These are phyloP conservation scores for Eueides isabella DNA, from an alignment of 1,140 invertebrate species.

Conservation along the genomic window DNA sequence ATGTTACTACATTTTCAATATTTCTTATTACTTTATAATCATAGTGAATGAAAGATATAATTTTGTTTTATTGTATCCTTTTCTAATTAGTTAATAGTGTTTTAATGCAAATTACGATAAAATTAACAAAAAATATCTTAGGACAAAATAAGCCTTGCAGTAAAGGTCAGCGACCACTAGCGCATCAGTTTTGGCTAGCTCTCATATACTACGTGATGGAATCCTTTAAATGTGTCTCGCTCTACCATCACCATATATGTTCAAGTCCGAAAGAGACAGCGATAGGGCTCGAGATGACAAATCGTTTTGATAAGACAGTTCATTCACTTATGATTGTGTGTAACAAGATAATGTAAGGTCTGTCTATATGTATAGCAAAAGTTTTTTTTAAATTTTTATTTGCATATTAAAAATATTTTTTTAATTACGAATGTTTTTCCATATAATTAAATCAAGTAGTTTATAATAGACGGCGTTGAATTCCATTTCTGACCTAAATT, in stretches of 20 bases:
- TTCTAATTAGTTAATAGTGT: too few species aligned
- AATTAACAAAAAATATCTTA: conserved; percentile 9
- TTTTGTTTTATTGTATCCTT: too few species aligned
- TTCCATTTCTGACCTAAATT: too few species aligned
- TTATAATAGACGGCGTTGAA: too few species aligned
- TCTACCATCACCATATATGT: conserved; percentile 43
- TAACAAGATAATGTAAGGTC: conserved; percentile 20
- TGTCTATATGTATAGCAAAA: conserved; percentile 1
- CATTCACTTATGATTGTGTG: conserved; percentile 39
- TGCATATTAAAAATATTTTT: neutral
- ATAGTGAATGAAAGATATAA: too few species aligned
- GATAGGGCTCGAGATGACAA: conserved; percentile 51
- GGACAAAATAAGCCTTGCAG: conserved; percentile 20
- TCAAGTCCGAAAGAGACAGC: conserved; percentile 49
- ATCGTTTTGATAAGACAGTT: conserved; percentile 54
- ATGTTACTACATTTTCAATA: too few species aligned
- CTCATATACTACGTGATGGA: conserved; percentile 70
- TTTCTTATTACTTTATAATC: too few species aligned
- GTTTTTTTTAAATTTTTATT: neutral
- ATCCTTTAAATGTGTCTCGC: conserved; percentile 68
- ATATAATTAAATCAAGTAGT: too few species aligned
- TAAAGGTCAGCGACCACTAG: conserved; percentile 46
- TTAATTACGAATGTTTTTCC: too few species aligned
- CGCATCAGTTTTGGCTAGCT: conserved; percentile 69
- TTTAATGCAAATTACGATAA: neutral